Evolutionary conservation across 2,888 invertebrate species (phyloP), one percentile per base, ranked within the genome.

Genomic region (Andrena chrysosceles): DNA sequence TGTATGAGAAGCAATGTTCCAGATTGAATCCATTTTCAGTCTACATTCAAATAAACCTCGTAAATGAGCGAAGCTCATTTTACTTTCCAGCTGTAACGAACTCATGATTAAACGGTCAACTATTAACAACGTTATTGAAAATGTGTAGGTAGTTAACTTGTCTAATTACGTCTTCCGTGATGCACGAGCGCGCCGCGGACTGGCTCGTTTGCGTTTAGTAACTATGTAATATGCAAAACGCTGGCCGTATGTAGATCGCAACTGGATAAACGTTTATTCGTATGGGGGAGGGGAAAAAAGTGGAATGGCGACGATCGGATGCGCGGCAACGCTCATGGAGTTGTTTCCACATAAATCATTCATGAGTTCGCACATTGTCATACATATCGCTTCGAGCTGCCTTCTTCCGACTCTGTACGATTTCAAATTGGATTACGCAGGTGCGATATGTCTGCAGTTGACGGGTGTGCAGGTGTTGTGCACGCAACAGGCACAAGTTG

Each of bases 321-420:
- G 26, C 23, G 56, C 23, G 33, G 70, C 52, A 79, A 42, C 20
- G 73, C 29, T 54, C 52, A 35, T 35, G 59, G 16, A 16, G 69
- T 42, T 35, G 54, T 60, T 64, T 42, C 42, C 42, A 13, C 33
- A 83, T 83, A 70, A 78, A 75, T 83, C 75, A 83, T 84, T 83
- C 83, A 84, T 78, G 75, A 83, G 78, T 69, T 84, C 83, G 79
- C 79, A 62, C 79, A 70, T 79, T 83, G 83, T 83, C 59, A 72
- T 71, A 42, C 63, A 48, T 71, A 83, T 81, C 71, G 83, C 33
- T 29, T 16, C 59, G 42, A 42, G 49, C 56, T 33, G 33, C 69
- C 72, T 74, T 77, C 83, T 77, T 69, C 73, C 67, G 42, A 35
- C 49, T 52, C 23, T 8, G 66, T 59, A 52, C 60, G 77, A 83